Evolutionary conservation across 2,797 vertebrate species (phyloP).

Genomic region (Gambelia wislizenii): DNA sequence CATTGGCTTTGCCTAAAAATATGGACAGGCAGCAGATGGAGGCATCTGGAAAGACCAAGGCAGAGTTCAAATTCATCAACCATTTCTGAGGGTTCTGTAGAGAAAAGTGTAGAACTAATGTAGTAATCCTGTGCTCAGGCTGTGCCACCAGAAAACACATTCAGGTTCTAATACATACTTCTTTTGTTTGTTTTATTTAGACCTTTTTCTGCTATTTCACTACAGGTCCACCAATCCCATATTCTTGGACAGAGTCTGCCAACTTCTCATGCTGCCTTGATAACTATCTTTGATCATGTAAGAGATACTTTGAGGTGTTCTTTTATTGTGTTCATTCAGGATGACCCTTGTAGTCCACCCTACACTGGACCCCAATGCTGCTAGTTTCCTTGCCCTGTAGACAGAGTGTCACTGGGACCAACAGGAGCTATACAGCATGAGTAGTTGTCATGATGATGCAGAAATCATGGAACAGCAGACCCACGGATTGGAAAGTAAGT

Average conservation of each 20-base stretch:
- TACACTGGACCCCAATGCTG: not conserved
- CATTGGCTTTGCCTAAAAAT: fast-evolving
- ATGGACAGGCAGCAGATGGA: fast-evolving
- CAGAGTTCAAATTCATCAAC: fast-evolving
- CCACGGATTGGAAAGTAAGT: too few species aligned
- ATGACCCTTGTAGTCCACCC: not conserved
- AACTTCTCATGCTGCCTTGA: not conserved
- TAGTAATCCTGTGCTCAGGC: not conserved
- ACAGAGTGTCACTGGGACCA: not conserved
- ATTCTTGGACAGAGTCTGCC: not conserved
- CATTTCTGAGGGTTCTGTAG: not conserved
- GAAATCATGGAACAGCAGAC: too few species aligned
- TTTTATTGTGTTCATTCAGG: not conserved
- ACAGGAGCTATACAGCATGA: not conserved
- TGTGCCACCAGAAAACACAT: not conserved
- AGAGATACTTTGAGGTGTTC: not conserved
- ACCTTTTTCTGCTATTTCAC: not conserved
- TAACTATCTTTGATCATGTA: not conserved
- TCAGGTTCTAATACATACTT: not conserved
- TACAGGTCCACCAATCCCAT: not conserved
- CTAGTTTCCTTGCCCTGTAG: not conserved
- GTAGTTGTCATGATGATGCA: not conserved
- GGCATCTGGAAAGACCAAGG: fast-evolving
- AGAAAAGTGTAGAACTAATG: fast-evolving
- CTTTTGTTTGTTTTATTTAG: not conserved